These are phyloP conservation scores for Pelmatolapia mariae DNA, from an alignment of 2,113 vertebrate genomes.

Conservation along the genomic window DNA sequence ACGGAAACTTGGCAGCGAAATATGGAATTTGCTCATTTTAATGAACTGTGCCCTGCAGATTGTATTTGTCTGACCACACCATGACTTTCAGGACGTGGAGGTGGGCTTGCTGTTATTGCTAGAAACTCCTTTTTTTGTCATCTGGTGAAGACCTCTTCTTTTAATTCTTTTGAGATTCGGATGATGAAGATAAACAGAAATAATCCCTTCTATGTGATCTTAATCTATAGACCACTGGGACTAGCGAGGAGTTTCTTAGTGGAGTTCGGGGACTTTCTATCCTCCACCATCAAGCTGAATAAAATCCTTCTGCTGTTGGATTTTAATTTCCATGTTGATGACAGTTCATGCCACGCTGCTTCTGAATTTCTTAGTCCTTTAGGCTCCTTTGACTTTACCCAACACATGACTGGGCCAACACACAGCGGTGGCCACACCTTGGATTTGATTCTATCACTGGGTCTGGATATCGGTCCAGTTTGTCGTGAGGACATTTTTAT, in stretches of 20 bases:
- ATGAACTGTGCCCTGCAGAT: background rate
- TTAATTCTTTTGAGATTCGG: background rate
- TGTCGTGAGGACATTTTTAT: background rate
- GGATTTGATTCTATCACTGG: too few species aligned
- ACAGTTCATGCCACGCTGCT: too few species aligned
- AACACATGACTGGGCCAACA: too few species aligned
- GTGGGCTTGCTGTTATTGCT: background rate
- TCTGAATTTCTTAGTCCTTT: too few species aligned
- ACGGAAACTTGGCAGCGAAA: background rate
- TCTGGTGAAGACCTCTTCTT: background rate
- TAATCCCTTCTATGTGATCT: background rate
- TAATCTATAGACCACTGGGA: background rate
- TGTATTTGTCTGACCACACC: background rate
- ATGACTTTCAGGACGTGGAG: background rate
- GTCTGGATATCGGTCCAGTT: background rate
- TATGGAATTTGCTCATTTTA: background rate
- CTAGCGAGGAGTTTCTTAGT: background rate
- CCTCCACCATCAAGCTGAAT: background rate
- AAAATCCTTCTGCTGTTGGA: background rate
- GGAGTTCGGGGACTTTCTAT: background rate
- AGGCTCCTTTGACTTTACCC: too few species aligned
- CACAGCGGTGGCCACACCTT: too few species aligned
- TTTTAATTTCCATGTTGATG: too few species aligned
- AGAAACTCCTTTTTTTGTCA: background rate
- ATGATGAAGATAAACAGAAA: background rate